A percentile compares a stretch with the other conserved stretches of the same genome.
Conservation (phyloP, 1,140 invertebrate species). For the Heliothis virescens region DNA sequence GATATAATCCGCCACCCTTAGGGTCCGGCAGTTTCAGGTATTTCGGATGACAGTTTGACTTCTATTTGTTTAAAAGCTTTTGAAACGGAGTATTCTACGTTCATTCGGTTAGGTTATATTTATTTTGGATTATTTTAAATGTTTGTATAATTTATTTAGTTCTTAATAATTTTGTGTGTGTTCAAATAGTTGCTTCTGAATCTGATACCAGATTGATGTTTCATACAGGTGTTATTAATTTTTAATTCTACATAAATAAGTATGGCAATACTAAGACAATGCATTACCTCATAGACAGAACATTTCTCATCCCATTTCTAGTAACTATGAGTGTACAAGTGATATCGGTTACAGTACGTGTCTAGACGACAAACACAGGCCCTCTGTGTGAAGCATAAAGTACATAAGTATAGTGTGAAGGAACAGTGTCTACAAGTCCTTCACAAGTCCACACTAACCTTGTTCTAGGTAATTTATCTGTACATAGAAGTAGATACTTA, state of each 20-base stretch:
- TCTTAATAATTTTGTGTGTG: too few species aligned
- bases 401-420: background rate
- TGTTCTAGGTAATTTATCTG: too few species aligned
- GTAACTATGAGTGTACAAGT: background rate
- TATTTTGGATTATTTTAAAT: too few species aligned
- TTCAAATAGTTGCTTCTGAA: too few species aligned
- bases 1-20: conserved; percentile 9
- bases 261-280: too few species aligned
- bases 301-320: background rate
- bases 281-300: background rate
- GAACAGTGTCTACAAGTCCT: background rate
- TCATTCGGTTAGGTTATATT: too few species aligned
- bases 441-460: too few species aligned
- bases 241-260: too few species aligned
- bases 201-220: too few species aligned
- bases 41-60: conserved; percentile 3
- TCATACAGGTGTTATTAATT: too few species aligned
- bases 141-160: too few species aligned
- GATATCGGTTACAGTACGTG: background rate
- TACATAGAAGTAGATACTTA: too few species aligned
- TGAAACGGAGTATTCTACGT: background rate
- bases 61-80: conserved; percentile 31
- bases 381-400: background rate
- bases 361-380: background rate
- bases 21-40: conserved; percentile 12